A percentile compares a stretch with the other conserved stretches of the same genome.
Conservation (phyloP, 2,113 vertebrate species). For the Terrapene triunguis region DNA sequence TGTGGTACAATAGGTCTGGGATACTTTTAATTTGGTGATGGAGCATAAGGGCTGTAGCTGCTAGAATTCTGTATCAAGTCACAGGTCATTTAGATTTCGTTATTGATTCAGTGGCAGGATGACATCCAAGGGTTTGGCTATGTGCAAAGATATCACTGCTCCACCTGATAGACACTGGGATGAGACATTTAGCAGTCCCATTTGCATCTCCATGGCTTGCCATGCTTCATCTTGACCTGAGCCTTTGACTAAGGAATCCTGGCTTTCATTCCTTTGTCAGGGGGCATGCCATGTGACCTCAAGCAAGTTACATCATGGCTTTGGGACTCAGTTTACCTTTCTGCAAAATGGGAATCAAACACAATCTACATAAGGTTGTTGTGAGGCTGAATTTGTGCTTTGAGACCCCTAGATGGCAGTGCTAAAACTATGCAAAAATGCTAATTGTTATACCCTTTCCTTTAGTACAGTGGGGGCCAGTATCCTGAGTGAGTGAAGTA, state of each 20-base stretch:
- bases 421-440: background rate
- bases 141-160: background rate
- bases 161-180: background rate
- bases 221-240: background rate
- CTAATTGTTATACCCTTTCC: background rate
- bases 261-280: background rate
- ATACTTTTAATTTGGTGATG: fast-evolving
- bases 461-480: background rate
- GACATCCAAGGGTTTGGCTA: fast-evolving
- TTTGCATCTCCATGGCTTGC: fast-evolving
- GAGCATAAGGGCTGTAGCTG: fast-evolving
- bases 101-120: fast-evolving
- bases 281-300: fast-evolving
- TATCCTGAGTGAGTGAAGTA: background rate
- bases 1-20: background rate
- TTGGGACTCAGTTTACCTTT: background rate
- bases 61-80: background rate
- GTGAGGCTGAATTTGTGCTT: background rate
- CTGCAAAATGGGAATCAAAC: background rate
- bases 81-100: fast-evolving
- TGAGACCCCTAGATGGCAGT: background rate
- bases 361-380: background rate
- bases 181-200: background rate
- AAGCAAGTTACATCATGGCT: too few relatives aligned
- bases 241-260: background rate